Base-by-base conservation (phyloP, 1,140 invertebrate genomes). In the Drosophila leontia region DNA sequence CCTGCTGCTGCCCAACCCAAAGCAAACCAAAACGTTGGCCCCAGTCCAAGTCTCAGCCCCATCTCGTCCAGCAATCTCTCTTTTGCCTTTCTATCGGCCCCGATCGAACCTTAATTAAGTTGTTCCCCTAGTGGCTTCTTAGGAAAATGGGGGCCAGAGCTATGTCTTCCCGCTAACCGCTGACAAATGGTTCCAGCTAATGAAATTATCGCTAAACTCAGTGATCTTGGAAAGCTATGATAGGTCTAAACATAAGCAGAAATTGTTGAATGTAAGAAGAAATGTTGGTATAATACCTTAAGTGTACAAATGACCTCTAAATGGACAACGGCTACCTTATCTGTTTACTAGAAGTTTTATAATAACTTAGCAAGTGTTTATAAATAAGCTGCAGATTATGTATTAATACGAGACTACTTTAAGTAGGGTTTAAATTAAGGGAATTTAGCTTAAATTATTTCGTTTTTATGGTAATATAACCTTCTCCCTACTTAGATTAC, bases 31-130 rank as follows among this genome's bases (percentile, higher is more conserved):
- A 63, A 12, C 47, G 32, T 26, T 59, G 42, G 47, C 13, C n/a
- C 48, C 48, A 29, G 48, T 29, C 11, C 17, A 34, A 37, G 34
- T 1, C 11, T 17, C 5, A 19, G 9, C 29, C 45, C 23, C 47
- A 48, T 23, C 17, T 17, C 34, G 7, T 2, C 13, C 15, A 57
- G 55, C 13, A 23, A 42, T 42, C 58, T 55, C 51, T 55, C 51
- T 61, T 56, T 32, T 26, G 23, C 39, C 19, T 47, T 47, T 82
- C 78, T 78, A 86, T 78, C 70, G 51, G 23, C 3, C 7, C 7
- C 45, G 17, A 67, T 69, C 65, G 78, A 58, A 67, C 51, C 79
- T 75, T 90, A 90, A 90, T 90, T 90, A 90, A 90, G 85, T 90
- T 90, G 85, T 90, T 90, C 75, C 64, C 56, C n/a, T 47, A 37